Conservation (phyloP, 2,797 vertebrate genomes). For the Lindbergichthys nudifrons region DNA sequence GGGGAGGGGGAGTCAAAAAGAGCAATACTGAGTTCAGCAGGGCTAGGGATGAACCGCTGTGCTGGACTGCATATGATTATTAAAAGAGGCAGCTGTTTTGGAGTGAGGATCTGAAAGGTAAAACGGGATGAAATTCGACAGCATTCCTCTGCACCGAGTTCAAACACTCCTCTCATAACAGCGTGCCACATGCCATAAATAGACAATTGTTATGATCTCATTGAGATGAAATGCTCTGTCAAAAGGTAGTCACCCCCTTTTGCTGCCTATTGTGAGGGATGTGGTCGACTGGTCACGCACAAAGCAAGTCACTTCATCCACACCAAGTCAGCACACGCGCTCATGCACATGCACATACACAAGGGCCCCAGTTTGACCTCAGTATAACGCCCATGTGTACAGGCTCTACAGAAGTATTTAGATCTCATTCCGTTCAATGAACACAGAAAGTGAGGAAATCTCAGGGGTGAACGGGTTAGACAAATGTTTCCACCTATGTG, state of each 20-base stretch:
- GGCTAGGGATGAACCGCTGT: constrained; percentile 20
- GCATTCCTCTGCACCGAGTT: constrained; percentile 12
- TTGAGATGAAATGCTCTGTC: constrained; percentile 55
- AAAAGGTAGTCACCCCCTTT: constrained; percentile 56
- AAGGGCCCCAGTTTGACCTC: constrained; percentile 65
- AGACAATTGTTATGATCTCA: constrained; percentile 57
- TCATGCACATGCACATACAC: constrained; percentile 57
- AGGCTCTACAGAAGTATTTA: constrained; percentile 74
- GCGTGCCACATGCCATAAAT: constrained; percentile 29
- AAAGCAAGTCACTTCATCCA: constrained; percentile 67
- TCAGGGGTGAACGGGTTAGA: constrained; percentile 73
- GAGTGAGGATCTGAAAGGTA: not conserved
- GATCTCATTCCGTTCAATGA: constrained; percentile 71
- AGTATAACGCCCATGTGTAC: constrained; percentile 39
- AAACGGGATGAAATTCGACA: not conserved
- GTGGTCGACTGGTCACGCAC: constrained; percentile 68
- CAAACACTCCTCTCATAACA: constrained; percentile 35
- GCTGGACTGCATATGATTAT: constrained; percentile 33
- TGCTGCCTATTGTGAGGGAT: constrained; percentile 55
- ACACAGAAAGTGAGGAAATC: constrained; percentile 66
- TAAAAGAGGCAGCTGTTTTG: constrained; percentile 42
- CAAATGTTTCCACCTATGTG: constrained; percentile 64
- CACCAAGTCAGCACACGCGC: constrained; percentile 51
- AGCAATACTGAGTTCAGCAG: constrained; percentile 40
- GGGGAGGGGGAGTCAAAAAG: constrained; percentile 31